These are phyloP conservation scores for Parnassius smintheus DNA, from an alignment of 2,888 invertebrate species.

Conservation along the genomic window DNA sequence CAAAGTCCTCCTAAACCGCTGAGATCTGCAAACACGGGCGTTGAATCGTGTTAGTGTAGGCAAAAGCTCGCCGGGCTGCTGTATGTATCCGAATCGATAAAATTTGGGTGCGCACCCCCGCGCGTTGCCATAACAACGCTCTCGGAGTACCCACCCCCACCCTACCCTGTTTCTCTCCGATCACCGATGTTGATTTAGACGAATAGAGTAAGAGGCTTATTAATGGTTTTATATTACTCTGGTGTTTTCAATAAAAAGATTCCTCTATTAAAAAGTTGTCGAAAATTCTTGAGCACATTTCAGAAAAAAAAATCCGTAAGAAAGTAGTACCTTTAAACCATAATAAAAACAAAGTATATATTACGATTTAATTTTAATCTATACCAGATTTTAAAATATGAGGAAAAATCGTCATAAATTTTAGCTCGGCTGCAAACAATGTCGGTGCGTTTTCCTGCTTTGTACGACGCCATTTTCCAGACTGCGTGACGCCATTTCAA, in stretches of 20 bases:
- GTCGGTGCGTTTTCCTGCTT: conserved; percentile 53
- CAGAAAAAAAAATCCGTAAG: too few relatives aligned
- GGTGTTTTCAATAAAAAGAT: conserved; percentile 51
- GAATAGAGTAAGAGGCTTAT: conserved; percentile 81
- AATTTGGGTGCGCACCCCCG: conserved; percentile 79
- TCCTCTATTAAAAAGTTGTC: conserved; percentile 37
- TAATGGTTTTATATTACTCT: conserved; percentile 78
- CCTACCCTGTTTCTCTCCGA: conserved; percentile 62
- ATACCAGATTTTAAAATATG: not conserved
- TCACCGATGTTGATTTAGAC: conserved; percentile 80
- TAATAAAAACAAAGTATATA: not conserved
- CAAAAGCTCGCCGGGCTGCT: conserved; percentile 72
- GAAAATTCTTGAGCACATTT: conserved; percentile 1
- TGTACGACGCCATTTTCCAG: conserved; percentile 69
- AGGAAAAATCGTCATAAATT: not conserved
- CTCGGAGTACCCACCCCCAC: conserved; percentile 51
- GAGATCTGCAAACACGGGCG: conserved; percentile 76
- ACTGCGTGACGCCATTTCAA: conserved; percentile 78
- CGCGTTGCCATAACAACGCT: conserved; percentile 67
- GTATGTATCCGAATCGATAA: conserved; percentile 79
- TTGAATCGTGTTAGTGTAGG: conserved; percentile 76
- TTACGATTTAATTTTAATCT: not conserved
- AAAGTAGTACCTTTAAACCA: not conserved
- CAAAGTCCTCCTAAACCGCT: conserved; percentile 73
- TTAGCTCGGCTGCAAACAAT: conserved; percentile 48